A percentile compares a stretch with the other conserved stretches of the same genome.
Conservation (phyloP, 2,888 invertebrate genomes). For the Eugnorisma glareosa region DNA sequence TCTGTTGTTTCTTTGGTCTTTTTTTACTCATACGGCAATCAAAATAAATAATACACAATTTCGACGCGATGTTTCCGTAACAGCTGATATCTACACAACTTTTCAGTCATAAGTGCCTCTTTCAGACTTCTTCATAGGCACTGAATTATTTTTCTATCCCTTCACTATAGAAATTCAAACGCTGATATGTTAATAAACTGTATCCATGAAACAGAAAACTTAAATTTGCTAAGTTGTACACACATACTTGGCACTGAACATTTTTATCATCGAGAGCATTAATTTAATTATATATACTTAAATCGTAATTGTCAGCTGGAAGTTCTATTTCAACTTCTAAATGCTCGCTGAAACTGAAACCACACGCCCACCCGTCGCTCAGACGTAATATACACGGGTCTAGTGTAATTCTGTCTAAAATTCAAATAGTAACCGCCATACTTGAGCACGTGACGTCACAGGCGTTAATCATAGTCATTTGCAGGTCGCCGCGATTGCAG, state of each 20-base stretch:
- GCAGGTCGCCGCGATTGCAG: conserved; percentile 1
- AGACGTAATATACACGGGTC: conserved; percentile 29
- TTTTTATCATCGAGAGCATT: too few relatives aligned
- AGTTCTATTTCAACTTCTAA: not conserved
- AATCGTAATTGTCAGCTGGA: not conserved
- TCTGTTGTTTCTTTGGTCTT: not conserved
- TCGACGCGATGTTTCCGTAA: not conserved
- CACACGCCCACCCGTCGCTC: conserved; percentile 32
- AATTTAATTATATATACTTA: too few relatives aligned
- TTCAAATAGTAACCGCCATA: conserved; percentile 50
- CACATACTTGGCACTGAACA: too few relatives aligned
- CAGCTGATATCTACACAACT: not conserved
- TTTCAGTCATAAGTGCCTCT: not conserved
- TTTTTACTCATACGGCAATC: not conserved
- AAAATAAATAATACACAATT: not conserved
- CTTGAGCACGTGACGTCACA: conserved; percentile 34
- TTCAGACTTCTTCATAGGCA: not conserved
- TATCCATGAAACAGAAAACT: too few relatives aligned
- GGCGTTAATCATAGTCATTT: conserved; percentile 30
- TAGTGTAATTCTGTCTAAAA: conserved; percentile 57
- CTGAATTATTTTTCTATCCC: too few relatives aligned
- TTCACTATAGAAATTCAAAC: too few relatives aligned
- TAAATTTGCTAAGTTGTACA: too few relatives aligned
- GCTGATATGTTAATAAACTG: too few relatives aligned
- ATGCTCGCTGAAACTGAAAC: conserved; percentile 44